phyloP scores from a whole-genome alignment of 1,140 invertebrate genomes.

The Atta cephalotes region DNA sequence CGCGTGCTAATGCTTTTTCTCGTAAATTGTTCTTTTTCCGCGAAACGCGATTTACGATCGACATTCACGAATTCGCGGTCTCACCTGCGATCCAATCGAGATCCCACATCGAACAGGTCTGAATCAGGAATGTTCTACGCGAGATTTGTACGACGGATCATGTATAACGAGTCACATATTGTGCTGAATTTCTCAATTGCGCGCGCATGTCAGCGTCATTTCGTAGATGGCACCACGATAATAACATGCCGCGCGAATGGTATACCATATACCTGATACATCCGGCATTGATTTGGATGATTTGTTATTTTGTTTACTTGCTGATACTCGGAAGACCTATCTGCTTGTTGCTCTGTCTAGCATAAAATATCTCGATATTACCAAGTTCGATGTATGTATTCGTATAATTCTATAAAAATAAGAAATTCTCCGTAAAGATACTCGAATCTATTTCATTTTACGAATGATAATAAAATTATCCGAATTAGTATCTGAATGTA shows the following conservation, averaged over 20 bases:
- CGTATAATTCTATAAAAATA: background rate
- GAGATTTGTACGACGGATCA: background rate
- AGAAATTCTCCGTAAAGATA: background rate
- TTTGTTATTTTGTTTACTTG: slow-evolving; percentile 1
- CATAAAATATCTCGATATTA: background rate
- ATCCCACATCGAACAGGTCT: background rate
- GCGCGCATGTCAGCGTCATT: background rate
- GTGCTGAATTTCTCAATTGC: background rate
- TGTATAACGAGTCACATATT: background rate
- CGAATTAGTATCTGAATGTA: background rate
- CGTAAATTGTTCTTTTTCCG: background rate
- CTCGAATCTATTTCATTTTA: background rate
- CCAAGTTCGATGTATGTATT: background rate
- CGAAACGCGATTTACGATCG: background rate
- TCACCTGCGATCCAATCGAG: background rate
- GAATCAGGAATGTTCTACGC: background rate
- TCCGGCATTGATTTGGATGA: background rate
- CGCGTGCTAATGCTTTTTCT: background rate
- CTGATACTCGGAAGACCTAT: background rate
- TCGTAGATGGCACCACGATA: slow-evolving; percentile 30
- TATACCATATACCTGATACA: background rate
- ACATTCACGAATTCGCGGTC: background rate
- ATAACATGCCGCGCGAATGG: background rate
- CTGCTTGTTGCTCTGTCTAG: background rate
- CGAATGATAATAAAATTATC: too few species aligned